These are phyloP conservation scores for Dunckerocampus dactyliophorus DNA, from an alignment of 2,113 vertebrate species.

Conservation along the genomic window DNA sequence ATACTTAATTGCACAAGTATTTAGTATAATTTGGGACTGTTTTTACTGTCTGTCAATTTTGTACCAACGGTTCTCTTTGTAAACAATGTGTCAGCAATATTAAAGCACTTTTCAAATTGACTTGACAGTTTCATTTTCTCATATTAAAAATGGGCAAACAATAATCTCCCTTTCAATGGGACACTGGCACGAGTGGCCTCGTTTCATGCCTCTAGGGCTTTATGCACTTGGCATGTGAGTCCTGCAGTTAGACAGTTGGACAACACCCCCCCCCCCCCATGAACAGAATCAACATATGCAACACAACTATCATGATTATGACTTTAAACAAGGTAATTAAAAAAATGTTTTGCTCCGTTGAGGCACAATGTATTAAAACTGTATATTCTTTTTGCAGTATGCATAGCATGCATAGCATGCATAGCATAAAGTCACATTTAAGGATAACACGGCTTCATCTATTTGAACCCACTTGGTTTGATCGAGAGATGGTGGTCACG, in stretches of 20 bases:
- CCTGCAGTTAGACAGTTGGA: slow-evolving; percentile 1
- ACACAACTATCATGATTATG: not conserved
- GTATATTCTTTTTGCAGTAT: not conserved
- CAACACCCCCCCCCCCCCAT: not conserved
- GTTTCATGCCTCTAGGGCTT: slow-evolving; percentile 33
- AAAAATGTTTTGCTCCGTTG: too few relatives aligned
- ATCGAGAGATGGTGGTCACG: slow-evolving; percentile 43
- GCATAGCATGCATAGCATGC: too few relatives aligned
- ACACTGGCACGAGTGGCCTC: slow-evolving; percentile 14
- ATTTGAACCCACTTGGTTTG: slow-evolving; percentile 46
- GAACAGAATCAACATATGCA: not conserved
- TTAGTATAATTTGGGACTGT: too few relatives aligned
- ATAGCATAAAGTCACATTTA: not conserved
- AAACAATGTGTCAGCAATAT: too few relatives aligned
- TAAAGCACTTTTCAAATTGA: too few relatives aligned
- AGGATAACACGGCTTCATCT: slow-evolving; percentile 18
- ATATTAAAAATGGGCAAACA: not conserved
- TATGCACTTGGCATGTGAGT: slow-evolving; percentile 11
- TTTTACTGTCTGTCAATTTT: too few relatives aligned
- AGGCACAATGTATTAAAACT: too few relatives aligned
- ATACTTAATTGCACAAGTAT: too few relatives aligned
- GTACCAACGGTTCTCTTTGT: too few relatives aligned
- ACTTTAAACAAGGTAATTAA: too few relatives aligned
- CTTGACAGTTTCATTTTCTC: not conserved
- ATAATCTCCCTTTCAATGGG: slow-evolving; percentile 12